A percentile compares a stretch with the other conserved stretches of the same genome.
phyloP scores from a whole-genome alignment of 1,140 invertebrate genomes.

The Acromyrmex charruanus region DNA sequence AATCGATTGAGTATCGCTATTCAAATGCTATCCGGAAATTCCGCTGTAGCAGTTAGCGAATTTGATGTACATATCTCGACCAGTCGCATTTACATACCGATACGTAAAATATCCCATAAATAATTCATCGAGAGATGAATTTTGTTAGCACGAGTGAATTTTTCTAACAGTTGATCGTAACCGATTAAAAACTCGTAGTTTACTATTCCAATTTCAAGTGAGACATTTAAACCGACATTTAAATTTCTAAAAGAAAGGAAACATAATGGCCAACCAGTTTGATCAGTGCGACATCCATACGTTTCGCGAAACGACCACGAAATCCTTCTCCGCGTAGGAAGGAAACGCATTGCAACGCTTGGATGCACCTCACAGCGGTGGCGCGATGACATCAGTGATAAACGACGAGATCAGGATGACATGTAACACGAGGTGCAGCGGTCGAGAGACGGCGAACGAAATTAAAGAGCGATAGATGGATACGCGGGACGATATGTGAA shows the following conservation, averaged over 20 bases:
- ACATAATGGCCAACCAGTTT: not conserved
- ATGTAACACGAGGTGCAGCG: conserved; percentile 44
- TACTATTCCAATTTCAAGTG: conserved; percentile 24
- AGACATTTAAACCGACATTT: conserved; percentile 3
- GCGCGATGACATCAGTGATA: conserved; percentile 56
- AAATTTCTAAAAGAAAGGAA: not conserved
- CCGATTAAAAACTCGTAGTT: conserved; percentile 14
- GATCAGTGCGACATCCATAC: conserved; percentile 15
- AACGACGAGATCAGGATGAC: conserved; percentile 67
- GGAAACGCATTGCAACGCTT: conserved; percentile 61
- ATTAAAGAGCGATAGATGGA: conserved; percentile 54
- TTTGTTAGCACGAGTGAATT: conserved; percentile 12
- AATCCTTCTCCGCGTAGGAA: conserved; percentile 49
- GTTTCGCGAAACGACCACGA: conserved; percentile 38
- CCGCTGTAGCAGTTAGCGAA: conserved; percentile 15
- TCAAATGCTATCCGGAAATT: conserved; percentile 45
- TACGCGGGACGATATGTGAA: not conserved
- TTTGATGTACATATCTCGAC: conserved; percentile 36
- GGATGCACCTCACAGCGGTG: conserved; percentile 55
- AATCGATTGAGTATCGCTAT: conserved; percentile 30
- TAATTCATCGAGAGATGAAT: conserved; percentile 53
- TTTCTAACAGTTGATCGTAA: conserved; percentile 15
- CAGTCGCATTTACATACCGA: conserved; percentile 28
- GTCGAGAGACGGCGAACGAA: conserved; percentile 52
- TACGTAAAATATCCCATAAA: conserved; percentile 49